Conservation (phyloP, 2,797 vertebrate genomes). For the Oophaga sylvatica region DNA sequence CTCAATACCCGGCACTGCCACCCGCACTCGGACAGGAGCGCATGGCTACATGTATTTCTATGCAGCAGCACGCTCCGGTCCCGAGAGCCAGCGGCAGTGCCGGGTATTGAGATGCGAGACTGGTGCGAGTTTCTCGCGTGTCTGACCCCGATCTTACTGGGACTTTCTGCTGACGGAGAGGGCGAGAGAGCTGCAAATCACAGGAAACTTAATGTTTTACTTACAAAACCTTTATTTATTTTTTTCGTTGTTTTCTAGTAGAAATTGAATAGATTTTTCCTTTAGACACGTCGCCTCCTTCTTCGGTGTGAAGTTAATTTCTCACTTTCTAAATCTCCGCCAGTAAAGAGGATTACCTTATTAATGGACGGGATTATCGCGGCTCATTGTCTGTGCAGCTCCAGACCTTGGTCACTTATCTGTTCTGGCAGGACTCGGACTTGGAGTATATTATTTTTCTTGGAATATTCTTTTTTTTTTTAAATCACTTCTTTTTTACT, state of each 20-base stretch:
- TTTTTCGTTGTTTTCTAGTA: background rate
- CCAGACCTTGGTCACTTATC: background rate
- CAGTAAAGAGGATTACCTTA: background rate
- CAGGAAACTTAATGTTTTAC: background rate
- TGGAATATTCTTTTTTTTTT: background rate
- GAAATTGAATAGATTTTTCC: background rate
- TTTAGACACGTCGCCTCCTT: background rate
- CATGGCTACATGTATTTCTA: no score
- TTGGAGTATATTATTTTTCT: background rate
- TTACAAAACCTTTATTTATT: background rate
- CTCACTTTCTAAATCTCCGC: constrained; percentile 9
- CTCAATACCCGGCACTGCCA: no score
- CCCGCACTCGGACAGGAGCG: no score
- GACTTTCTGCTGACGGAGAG: background rate
- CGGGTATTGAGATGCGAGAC: no score
- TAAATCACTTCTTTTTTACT: background rate
- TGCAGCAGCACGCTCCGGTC: no score
- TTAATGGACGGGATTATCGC: constrained; percentile 12
- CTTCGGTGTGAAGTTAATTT: background rate
- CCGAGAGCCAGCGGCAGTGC: no score
- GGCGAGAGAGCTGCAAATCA: background rate
- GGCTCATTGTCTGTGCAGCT: background rate
- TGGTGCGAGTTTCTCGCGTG: no score
- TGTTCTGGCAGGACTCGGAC: background rate
- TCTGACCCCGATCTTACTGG: background rate